Base-by-base conservation (phyloP, 2,797 vertebrate species). In the Amphiprion clarkii region DNA sequence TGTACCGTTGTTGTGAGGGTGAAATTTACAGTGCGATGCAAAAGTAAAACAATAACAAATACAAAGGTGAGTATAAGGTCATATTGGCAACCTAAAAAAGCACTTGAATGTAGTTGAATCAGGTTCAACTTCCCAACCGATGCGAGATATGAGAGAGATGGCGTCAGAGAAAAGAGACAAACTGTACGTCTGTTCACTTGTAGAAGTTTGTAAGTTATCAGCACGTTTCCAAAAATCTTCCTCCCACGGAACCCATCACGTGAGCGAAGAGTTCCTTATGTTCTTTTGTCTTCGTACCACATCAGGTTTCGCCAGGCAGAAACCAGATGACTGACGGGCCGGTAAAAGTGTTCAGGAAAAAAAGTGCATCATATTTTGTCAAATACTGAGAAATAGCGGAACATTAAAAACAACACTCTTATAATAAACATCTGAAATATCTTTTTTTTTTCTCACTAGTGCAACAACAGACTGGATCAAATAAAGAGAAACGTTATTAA, bases 361-460 rank as follows among this genome's bases (percentile, higher is more conserved):
- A 95, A 95, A 95, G 94, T 95, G 94, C 93, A 87, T 94, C 75
- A 85, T 90, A 87, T 89, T 84, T 89, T 88, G 88, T 90, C 88
- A 91, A 94, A 94, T 94, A 94, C 88, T 88, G 88, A 85, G 86
- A 93, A 94, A 92, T 88, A 92, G 85, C 89, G 86, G 61, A 88
- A 95, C 91, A 93, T 93, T 91, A 89, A 93, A 94, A 94, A 88
- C 90, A 92, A 94, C 92, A 93, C 91, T 91, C 79, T 93, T 90
- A 93, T 94, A 94, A 93, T 93, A 93, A 93, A 94, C 91, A 94
- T 92, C 87, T 90, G 89, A 88, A 88, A 88, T 89, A 88, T 85
- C 29, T 83, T 86, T 65, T 76, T 89, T 90, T 85, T 74, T 85
- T 12, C 81, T 89, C 89, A 93, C 91, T 93, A 94, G 93, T 95